Base-by-base conservation (phyloP, 2,888 invertebrate genomes). In the Caenorhabditis sp. region DNA sequence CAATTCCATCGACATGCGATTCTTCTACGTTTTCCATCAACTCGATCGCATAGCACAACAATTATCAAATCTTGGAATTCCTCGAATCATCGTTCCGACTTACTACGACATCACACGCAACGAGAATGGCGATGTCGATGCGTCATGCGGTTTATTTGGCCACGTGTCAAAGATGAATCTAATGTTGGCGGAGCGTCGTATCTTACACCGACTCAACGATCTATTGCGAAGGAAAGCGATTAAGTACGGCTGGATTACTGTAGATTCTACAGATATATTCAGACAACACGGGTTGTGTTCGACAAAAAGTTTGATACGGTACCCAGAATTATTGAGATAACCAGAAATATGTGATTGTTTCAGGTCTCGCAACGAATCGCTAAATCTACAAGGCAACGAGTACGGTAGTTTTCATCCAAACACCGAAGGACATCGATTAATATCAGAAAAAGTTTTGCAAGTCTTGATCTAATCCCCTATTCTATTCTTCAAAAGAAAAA, bases 41-140 rank as follows among this genome's bases (percentile, higher is more conserved):
- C 66, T 84, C 27, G 80, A 81, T 53, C 57, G 76, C 26, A 64
- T 84, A 6, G 80, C 74, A 0, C 51, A 58, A 58, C 65, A 67
- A 24, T 43, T 84, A 4, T 55, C 24, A 23, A 62, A 67, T 14
- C 36, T 75, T 3, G 59, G 55, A 24, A 66, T 67, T 21, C 12
- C 43, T 10, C 37, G 66, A 53, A 78, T 86, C 24, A 69, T 86
- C 19, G 54, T 83, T 0, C 69, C 83, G 17, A 75, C 74, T 24
- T 86, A 86, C 62, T 86, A 82, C 64, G 84, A 85, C 61, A 67
- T 85, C 19, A 70, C 81, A 6, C 69, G 78, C 24, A 86, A 85
- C 63, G 84, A 84, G 49, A 31, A 64, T 14, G 84, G 83, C 12
- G 58, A 69, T 10, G 65, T 84, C 6, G 85, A 84, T 54, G 77